Base-by-base conservation (phyloP, 2,888 invertebrate species). In the Thereva nobilitata region DNA sequence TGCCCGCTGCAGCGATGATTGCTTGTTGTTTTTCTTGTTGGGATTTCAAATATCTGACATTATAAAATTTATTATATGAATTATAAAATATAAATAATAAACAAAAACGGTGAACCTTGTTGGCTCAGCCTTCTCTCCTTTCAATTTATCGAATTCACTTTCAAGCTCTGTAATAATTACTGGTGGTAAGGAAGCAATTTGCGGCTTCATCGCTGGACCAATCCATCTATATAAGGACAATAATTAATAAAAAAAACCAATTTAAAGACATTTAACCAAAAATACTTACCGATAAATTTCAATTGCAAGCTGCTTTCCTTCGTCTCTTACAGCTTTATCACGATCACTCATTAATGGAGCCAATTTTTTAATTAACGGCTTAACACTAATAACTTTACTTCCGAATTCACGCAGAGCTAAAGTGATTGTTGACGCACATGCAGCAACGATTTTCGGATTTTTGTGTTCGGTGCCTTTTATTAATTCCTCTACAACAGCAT, bases 391-490 rank as follows among this genome's bases (percentile, higher is more conserved):
- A 3, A 96, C 92, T 83, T 97, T 97, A 64, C 90, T 87, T 0
- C 98, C 97, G 81, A 97, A 98, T 78, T 93, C 93, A 73, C 89
- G 89, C 37, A 97, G 80, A 0, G 93, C 90, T 50, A 88, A 85
- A 35, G 91, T 89, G 5, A 92, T 80, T 0, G 90, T 87, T 5
- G 88, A 84, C 2, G 92, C 85, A 78, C 94, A 95, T 0, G 92
- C 95, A 0, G 92, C 84, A 0, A 95, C 92, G 68, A 95, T 93
- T 83, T 97, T 98, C 0, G 98, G 97, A 80, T 97, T 97, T 80
- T 98, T 98, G 73, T 93, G 93, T 52, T 94, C 92, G 83, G 95
- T 90, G 42, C 97, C 97, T 82, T 96, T 96, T 23, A 95, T 82
- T 2, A 98, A 83, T 79, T 96, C 97, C 72, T 97, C 97, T 73